A percentile compares a stretch with the other conserved stretches of the same genome.
Evolutionary conservation across 2,113 vertebrate species (phyloP).

Genomic region (Scartelaos histophorus): DNA sequence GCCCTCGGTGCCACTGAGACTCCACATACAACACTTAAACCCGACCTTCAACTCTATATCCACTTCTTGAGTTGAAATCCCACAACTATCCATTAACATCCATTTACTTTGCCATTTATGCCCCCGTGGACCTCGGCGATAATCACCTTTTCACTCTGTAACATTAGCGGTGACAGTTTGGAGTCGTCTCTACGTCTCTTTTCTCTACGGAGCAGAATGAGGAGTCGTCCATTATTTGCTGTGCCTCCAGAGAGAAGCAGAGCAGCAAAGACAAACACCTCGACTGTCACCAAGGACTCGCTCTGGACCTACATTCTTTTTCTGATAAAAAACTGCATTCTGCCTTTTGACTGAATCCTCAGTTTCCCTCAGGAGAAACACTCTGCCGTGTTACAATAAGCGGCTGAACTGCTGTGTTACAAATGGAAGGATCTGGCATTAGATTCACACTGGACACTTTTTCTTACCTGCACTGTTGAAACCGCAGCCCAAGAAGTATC

Average conservation of each 20-base stretch:
- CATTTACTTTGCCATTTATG: constrained; percentile 50
- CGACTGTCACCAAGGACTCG: not conserved
- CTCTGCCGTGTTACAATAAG: not conserved
- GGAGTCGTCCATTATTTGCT: constrained; percentile 50
- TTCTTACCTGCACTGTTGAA: constrained; percentile 94
- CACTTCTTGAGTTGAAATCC: constrained; percentile 13
- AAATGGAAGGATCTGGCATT: not conserved
- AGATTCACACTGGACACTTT: not conserved
- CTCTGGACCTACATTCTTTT: constrained; percentile 7
- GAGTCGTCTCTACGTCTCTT: constrained; percentile 5
- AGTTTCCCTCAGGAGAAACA: not conserved
- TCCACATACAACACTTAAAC: not conserved
- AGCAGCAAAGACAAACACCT: constrained; percentile 17
- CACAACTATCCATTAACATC: constrained; percentile 20
- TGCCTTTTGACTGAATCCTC: constrained; percentile 8
- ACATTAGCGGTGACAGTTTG: constrained; percentile 38
- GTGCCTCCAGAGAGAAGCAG: constrained; percentile 22
- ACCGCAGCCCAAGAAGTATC: constrained; percentile 95
- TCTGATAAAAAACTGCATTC: constrained; percentile 2
- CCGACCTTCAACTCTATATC: constrained; percentile 6
- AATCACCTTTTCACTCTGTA: constrained; percentile 10
- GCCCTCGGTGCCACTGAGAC: not conserved
- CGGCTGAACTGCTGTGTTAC: not conserved
- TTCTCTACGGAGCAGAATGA: constrained; percentile 18
- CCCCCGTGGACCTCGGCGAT: constrained; percentile 21